phyloP scores from a whole-genome alignment of 2,888 invertebrate genomes.

The Protonemura montana region DNA sequence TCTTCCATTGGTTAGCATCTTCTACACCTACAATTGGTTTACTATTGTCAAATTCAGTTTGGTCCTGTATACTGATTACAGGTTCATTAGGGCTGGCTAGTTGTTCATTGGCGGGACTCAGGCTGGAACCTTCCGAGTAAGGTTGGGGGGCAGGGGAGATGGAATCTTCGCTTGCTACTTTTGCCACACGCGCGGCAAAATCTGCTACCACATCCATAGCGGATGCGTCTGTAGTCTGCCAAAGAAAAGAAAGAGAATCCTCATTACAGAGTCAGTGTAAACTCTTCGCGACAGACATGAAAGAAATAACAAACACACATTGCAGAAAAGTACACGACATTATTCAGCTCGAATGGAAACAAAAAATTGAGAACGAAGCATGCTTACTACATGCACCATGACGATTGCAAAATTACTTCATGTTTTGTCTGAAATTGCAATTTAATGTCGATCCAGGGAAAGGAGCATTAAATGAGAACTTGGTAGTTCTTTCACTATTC shows the following conservation, averaged over 20 bases:
- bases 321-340: constrained; percentile 16
- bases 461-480: too few relatives aligned
- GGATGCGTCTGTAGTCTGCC: constrained; percentile 46
- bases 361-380: too few relatives aligned
- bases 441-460: too few relatives aligned
- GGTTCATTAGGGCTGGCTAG: not conserved
- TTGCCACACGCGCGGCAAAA: constrained; percentile 58
- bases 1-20: constrained; percentile 35
- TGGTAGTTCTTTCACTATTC: too few relatives aligned
- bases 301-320: constrained; percentile 15
- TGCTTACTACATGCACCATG: too few relatives aligned
- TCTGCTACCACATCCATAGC: constrained; percentile 56
- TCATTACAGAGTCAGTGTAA: not conserved
- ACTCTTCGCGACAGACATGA: constrained; percentile 3
- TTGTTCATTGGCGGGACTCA: constrained; percentile 15
- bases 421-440: too few relatives aligned
- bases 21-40: constrained; percentile 41
- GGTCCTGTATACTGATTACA: constrained; percentile 37
- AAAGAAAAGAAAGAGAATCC: constrained; percentile 9
- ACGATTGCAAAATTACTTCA: too few relatives aligned
- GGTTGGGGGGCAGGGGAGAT: constrained; percentile 27
- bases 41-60: constrained; percentile 31
- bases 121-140: constrained; percentile 28
- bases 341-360: too few relatives aligned
- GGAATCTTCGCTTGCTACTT: constrained; percentile 54